These are phyloP conservation scores for Pteruthius melanotis DNA, from an alignment of 2,113 vertebrate genomes.

Conservation along the genomic window DNA sequence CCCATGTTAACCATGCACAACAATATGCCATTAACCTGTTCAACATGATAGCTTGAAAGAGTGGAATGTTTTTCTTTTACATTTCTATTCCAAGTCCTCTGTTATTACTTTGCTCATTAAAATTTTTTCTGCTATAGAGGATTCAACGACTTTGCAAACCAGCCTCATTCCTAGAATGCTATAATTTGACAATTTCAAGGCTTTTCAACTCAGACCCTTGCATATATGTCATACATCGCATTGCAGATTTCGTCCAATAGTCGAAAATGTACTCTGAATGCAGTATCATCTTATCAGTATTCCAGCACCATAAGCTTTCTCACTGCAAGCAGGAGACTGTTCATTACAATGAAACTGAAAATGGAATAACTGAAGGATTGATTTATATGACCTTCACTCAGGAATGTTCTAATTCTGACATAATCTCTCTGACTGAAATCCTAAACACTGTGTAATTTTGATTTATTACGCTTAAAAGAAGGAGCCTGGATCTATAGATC, in stretches of 20 bases:
- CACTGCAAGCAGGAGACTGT: constrained; percentile 40
- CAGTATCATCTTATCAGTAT: constrained; percentile 67
- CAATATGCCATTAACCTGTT: not conserved
- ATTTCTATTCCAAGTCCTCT: not conserved
- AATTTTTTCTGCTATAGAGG: not conserved
- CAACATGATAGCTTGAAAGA: not conserved
- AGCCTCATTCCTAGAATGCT: not conserved
- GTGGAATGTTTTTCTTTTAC: not conserved
- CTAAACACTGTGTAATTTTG: constrained; percentile 42
- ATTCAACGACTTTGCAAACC: constrained; percentile 1
- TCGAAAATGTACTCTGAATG: constrained; percentile 48
- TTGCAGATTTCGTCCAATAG: constrained; percentile 56
- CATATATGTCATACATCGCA: constrained; percentile 30
- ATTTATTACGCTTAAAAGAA: constrained; percentile 42
- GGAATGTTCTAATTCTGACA: constrained; percentile 59
- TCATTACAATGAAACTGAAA: constrained; percentile 60
- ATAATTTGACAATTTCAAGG: constrained; percentile 7
- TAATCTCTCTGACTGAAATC: constrained; percentile 49
- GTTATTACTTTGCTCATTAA: not conserved
- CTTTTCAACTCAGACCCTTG: not conserved
- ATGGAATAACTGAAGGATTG: constrained; percentile 53
- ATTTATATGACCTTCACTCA: constrained; percentile 55
- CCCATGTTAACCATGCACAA: not conserved
- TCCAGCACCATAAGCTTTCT: constrained; percentile 57
- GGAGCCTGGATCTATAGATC: not conserved